These are phyloP conservation scores for Gopherus flavomarginatus DNA, from an alignment of 2,113 vertebrate genomes.

Conservation along the genomic window DNA sequence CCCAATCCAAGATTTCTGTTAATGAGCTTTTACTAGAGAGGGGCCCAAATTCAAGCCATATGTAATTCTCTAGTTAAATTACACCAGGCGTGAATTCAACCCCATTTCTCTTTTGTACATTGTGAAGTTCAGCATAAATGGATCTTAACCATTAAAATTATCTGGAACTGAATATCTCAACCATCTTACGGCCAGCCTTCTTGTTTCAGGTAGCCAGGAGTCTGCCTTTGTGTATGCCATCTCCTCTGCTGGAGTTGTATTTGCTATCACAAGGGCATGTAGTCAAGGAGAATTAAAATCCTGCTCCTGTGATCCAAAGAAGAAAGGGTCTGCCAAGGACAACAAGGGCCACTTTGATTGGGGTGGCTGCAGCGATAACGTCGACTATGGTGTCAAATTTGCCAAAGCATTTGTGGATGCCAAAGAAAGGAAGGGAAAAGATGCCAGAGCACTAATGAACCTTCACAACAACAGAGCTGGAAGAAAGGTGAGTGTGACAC, in stretches of 20 bases:
- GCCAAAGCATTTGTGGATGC: slow-evolving; percentile 92
- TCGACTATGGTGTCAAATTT: slow-evolving; percentile 92
- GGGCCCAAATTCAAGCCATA: slow-evolving; percentile 52
- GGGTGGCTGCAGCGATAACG: slow-evolving; percentile 97
- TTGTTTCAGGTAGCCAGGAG: slow-evolving; percentile 91
- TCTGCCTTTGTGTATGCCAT: slow-evolving; percentile 95
- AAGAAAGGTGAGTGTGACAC: slow-evolving; percentile 85
- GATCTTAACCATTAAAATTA: background rate
- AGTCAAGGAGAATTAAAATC: slow-evolving; percentile 94
- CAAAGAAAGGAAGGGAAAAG: slow-evolving; percentile 90
- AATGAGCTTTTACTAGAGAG: slow-evolving; percentile 66
- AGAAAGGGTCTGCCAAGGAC: slow-evolving; percentile 90
- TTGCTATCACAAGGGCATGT: slow-evolving; percentile 94
- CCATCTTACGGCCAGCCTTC: slow-evolving; percentile 27
- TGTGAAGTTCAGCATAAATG: background rate
- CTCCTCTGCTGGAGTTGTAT: slow-evolving; percentile 96
- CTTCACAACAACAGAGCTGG: slow-evolving; percentile 96
- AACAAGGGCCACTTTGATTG: slow-evolving; percentile 90
- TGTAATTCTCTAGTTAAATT: slow-evolving; percentile 58
- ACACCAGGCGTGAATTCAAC: slow-evolving; percentile 43
- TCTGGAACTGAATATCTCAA: background rate
- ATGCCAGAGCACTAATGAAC: slow-evolving; percentile 93
- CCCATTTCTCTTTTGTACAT: slow-evolving; percentile 52
- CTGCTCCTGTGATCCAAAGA: slow-evolving; percentile 94
- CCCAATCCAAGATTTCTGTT: slow-evolving; percentile 49